phyloP scores from a whole-genome alignment of 2,888 invertebrate species.

The Thymelicus acteon region DNA sequence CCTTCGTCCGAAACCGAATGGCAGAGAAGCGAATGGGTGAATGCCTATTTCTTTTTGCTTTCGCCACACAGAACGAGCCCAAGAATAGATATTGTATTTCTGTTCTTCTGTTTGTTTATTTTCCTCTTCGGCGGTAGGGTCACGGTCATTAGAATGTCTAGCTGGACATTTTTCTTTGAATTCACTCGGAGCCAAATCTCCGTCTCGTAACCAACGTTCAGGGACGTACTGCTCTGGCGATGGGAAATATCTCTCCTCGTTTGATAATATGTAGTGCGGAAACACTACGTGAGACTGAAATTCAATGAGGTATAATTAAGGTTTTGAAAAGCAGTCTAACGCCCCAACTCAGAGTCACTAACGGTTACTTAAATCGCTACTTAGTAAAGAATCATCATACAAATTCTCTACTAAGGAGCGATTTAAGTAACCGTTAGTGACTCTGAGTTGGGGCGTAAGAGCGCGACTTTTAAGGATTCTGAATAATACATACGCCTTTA shows the following conservation, averaged over 20 bases:
- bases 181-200: constrained; percentile 45
- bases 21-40: constrained; percentile 90
- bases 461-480: not conserved
- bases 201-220: constrained; percentile 90
- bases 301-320: not conserved
- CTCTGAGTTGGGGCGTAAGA: too few species aligned
- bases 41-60: constrained; percentile 85
- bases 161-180: constrained; percentile 18
- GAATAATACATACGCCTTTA: constrained; percentile 88
- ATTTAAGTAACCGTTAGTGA: too few species aligned
- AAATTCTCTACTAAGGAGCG: too few species aligned
- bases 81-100: constrained; percentile 26
- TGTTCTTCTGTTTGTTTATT: constrained; percentile 39
- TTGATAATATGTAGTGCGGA: constrained; percentile 91
- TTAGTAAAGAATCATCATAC: too few species aligned
- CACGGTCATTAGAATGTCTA: constrained; percentile 20
- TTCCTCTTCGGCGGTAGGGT: constrained; percentile 19
- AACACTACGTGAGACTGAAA: constrained; percentile 91
- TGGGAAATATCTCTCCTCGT: constrained; percentile 89
- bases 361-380: too few species aligned
- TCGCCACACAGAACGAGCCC: constrained; percentile 55
- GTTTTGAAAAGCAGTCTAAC: not conserved
- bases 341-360: too few species aligned
- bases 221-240: constrained; percentile 89
- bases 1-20: constrained; percentile 91